Evolutionary conservation across 2,797 vertebrate genomes (phyloP).

Genomic region (Sebastes diploproa): DNA sequence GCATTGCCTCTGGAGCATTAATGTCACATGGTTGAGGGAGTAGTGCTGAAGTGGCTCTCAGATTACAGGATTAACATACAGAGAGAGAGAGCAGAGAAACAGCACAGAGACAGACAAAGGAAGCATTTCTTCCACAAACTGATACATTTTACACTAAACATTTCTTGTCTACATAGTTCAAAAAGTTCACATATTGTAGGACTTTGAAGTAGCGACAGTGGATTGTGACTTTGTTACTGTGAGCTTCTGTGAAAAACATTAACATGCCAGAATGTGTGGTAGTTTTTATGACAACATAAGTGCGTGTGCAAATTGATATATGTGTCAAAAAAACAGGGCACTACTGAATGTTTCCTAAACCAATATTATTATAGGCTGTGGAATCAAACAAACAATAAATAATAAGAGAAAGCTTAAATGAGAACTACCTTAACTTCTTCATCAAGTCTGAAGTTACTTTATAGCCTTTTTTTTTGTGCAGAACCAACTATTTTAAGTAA

Average conservation of each 20-base stretch:
- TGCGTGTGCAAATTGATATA: neutral
- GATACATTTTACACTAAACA: slow-evolving; percentile 5
- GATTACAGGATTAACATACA: slow-evolving; percentile 74
- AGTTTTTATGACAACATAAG: neutral
- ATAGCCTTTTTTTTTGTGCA: neutral
- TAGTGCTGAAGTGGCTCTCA: slow-evolving; percentile 56
- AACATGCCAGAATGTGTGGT: neutral
- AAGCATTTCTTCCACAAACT: slow-evolving; percentile 33
- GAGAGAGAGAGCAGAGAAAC: slow-evolving; percentile 6
- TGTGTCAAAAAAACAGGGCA: neutral
- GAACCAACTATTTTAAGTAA: neutral
- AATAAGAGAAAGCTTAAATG: neutral
- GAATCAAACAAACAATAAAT: neutral
- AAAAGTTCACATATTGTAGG: neutral
- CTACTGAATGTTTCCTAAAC: neutral
- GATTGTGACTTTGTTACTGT: neutral
- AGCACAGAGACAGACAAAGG: slow-evolving; percentile 40
- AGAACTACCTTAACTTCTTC: neutral
- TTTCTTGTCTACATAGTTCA: neutral
- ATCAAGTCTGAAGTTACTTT: neutral
- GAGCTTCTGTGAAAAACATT: neutral
- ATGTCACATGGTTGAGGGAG: slow-evolving; percentile 65
- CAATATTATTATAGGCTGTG: neutral
- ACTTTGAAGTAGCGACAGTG: slow-evolving; percentile 15
- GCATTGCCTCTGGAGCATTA: slow-evolving; percentile 43